Base-by-base conservation (phyloP, 2,797 vertebrate genomes). In the Poliocrania exsul region DNA sequence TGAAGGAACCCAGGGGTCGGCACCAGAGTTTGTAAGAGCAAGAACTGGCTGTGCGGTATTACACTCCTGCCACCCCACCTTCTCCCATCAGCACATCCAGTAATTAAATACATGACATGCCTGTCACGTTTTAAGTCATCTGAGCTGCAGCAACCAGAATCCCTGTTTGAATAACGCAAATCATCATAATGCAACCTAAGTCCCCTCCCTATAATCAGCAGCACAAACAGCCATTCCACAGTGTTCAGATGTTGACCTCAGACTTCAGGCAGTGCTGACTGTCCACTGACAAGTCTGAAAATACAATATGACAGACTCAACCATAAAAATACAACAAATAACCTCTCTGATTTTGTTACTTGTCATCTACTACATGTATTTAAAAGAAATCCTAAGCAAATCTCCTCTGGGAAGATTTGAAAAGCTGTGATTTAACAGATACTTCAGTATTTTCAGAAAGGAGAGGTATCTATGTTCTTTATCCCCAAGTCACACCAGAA, bases 311-410 rank as follows among this genome's bases (percentile, higher is more conserved):
- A 94, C 95, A 95, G 57, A 66, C 54, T 78, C 69, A 50, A 8
- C 57, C 90, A 86, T 56, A 94, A 92, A 91, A 87, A 96, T 26
- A 57, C 70, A 93, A 88, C 83, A 86, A 88, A 93, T 75, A 96
- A 67, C 47, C 54, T 74, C 56, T 38, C 57, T 70, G 79, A n/a
- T 87, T 91, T 95, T 84, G 95, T 88, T 91, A 86, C 74, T 65
- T 95, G 62, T 86, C 93, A 88, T 73, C 81, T 86, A 65, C 50
- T 57, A 6, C 60, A 57, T 11, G 7, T 37, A 86, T 75, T 80
- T 29, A 46, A 81, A 90, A 88, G 72, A 87, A 74, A 80, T 25
- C 33, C 57, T n/a, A 88, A 62, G 77, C 74, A 90, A 88, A 90
- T 58, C 66, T 95, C 91, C 86, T 92, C 53, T 37, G 85, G 70